Evolutionary conservation across 2,888 invertebrate genomes (phyloP).

Genomic region (Brenthis daphne): DNA sequence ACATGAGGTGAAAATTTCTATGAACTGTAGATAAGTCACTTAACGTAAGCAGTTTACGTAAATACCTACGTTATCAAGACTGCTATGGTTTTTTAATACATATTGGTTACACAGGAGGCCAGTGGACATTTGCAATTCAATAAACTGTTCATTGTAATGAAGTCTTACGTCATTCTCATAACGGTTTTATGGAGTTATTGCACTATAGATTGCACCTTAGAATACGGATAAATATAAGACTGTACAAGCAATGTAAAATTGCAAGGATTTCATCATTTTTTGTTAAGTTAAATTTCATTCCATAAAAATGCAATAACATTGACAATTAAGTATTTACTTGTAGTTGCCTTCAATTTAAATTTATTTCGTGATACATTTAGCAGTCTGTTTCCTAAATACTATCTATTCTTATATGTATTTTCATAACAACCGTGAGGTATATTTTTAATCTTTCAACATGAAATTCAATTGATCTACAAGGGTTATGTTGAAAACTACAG

Average conservation of each 20-base stretch:
- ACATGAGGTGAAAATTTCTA: slow-evolving; percentile 21
- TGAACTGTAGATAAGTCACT: slow-evolving; percentile 43
- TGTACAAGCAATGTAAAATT: background rate
- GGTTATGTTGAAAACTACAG: too few species aligned
- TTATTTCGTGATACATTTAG: too few species aligned
- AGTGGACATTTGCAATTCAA: slow-evolving; percentile 20
- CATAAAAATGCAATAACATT: too few species aligned
- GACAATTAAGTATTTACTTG: too few species aligned
- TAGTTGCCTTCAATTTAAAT: too few species aligned
- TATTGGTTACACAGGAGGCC: slow-evolving; percentile 4
- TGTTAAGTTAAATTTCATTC: background rate
- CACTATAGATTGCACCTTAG: background rate
- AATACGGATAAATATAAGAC: background rate
- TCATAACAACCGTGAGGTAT: too few species aligned
- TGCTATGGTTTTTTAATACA: slow-evolving; percentile 36
- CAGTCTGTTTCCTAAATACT: too few species aligned
- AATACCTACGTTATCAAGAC: slow-evolving; percentile 40
- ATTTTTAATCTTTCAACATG: too few species aligned
- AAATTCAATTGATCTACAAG: too few species aligned
- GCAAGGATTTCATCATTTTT: background rate
- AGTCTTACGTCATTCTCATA: slow-evolving; percentile 8
- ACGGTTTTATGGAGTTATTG: slow-evolving; percentile 16
- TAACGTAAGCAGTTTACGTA: slow-evolving; percentile 41
- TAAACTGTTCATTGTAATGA: slow-evolving; percentile 15
- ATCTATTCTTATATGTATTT: too few species aligned